A percentile compares a stretch with the other conserved stretches of the same genome.
phyloP scores from a whole-genome alignment of 2,888 invertebrate species.

The Cynaeus angustus region DNA sequence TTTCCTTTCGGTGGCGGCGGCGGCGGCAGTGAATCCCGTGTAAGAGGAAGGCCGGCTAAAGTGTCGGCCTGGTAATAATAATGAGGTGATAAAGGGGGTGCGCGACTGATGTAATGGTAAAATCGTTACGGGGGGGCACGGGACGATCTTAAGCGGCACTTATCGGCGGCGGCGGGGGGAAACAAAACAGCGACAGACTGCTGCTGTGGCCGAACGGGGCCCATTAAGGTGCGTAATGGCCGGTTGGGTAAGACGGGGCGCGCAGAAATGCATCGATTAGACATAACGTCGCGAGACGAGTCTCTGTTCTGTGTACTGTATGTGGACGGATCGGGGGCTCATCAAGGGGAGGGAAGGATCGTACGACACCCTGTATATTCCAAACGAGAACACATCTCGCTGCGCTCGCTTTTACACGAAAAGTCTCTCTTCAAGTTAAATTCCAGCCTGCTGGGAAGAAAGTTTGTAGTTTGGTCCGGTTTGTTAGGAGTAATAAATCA shows the following conservation, averaged over 20 bases:
- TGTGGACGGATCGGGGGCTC: constrained; percentile 6
- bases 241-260: constrained; percentile 79
- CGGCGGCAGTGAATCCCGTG: constrained; percentile 28
- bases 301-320: constrained; percentile 54
- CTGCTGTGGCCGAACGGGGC: constrained; percentile 67
- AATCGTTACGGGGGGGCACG: constrained; percentile 58
- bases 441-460: no score
- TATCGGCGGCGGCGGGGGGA: constrained; percentile 61
- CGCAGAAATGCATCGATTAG: constrained; percentile 83
- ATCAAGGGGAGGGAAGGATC: background rate
- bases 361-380: no score
- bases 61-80: constrained; percentile 54
- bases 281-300: constrained; percentile 74
- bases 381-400: no score
- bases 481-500: constrained; percentile 60
- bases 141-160: constrained; percentile 63
- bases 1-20: background rate
- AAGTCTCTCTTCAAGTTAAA: no score
- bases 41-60: constrained; percentile 43
- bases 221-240: constrained; percentile 87
- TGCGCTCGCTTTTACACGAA: no score
- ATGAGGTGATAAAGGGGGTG: constrained; percentile 58
- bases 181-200: constrained; percentile 67
- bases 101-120: constrained; percentile 61
- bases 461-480: constrained; percentile 2